These are phyloP conservation scores for Vombatus ursinus DNA, from an alignment of 2,113 vertebrate species.

Conservation along the genomic window DNA sequence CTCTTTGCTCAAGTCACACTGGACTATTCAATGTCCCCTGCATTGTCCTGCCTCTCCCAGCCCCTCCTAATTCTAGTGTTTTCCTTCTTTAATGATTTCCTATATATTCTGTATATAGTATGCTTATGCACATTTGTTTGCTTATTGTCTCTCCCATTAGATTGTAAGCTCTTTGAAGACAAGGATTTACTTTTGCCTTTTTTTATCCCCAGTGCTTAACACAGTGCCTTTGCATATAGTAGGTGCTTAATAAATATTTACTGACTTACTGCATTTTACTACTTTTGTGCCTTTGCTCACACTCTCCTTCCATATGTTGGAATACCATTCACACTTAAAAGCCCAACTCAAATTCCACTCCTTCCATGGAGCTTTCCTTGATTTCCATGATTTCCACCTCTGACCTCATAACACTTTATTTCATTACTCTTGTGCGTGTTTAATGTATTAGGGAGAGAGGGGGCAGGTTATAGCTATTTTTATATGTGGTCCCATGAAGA, in stretches of 20 bases:
- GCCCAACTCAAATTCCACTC: background rate
- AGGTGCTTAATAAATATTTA: too few relatives aligned
- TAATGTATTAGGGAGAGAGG: background rate
- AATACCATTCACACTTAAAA: constrained; percentile 14
- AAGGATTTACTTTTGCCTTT: too few relatives aligned
- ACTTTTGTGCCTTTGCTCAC: background rate
- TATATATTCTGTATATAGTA: too few relatives aligned
- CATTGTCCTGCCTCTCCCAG: too few relatives aligned
- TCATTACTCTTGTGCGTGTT: background rate
- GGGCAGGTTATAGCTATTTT: background rate
- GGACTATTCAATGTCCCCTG: too few relatives aligned
- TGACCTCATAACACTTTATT: background rate
- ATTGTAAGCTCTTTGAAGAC: too few relatives aligned
- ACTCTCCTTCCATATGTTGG: background rate
- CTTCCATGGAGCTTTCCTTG: constrained; percentile 3
- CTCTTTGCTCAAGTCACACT: background rate
- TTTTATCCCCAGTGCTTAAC: too few relatives aligned
- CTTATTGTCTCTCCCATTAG: too few relatives aligned
- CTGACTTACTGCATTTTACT: background rate
- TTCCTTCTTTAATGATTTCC: too few relatives aligned
- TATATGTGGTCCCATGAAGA: background rate
- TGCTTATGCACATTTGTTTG: too few relatives aligned
- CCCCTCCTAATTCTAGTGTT: too few relatives aligned
- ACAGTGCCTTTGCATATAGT: too few relatives aligned
- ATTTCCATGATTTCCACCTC: background rate